Evolutionary conservation across 2,113 vertebrate species (phyloP), one percentile per base, ranked within the genome.

Genomic region (Vanacampus margaritifer): DNA sequence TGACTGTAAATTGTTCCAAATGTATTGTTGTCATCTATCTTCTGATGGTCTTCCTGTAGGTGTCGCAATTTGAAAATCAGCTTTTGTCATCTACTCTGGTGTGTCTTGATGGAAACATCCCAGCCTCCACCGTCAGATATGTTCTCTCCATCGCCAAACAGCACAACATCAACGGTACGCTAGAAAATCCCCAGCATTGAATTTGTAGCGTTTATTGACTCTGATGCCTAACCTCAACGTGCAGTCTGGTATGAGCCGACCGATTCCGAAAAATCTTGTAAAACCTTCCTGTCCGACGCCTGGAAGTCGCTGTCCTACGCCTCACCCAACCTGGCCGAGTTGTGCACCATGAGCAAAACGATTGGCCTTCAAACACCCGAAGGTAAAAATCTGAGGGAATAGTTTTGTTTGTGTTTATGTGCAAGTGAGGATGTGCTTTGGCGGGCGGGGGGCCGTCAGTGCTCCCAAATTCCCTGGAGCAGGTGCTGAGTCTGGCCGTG

Each of bases 191-290:
- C 53, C 53, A 3, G 67, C 7, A 0, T 6, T 9, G 1, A 21
- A 60, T 6, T 28, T 35, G 16, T 32, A 70, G n/a, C 24, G 53
- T 46, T 64, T 0, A 36, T 45, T 67, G 11, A 68, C 63, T 69
- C 43, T 73, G 46, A 74, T 37, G 9, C 24, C n/a, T 23, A 68
- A 11, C 41, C 14, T 23, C 61, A 46, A 17, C 16, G 23, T 84
- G 67, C 86, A 97, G 95, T 97, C 79, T 96, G 93, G 90, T 97
- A 92, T 32, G 95, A 97, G 81, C 95, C 95, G 0, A 95, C 95
- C 3, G 92, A 95, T 84, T 78, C 89, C 72, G 91, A 92, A 77
- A 95, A 95, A 75, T 94, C 94, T 23, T 87, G 89, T 11, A 96
- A 95, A 82, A 94, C 95, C 0, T 97, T 97, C 76, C 84, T 94